phyloP scores from a whole-genome alignment of 2,888 invertebrate genomes.

The Synergus japonicus region DNA sequence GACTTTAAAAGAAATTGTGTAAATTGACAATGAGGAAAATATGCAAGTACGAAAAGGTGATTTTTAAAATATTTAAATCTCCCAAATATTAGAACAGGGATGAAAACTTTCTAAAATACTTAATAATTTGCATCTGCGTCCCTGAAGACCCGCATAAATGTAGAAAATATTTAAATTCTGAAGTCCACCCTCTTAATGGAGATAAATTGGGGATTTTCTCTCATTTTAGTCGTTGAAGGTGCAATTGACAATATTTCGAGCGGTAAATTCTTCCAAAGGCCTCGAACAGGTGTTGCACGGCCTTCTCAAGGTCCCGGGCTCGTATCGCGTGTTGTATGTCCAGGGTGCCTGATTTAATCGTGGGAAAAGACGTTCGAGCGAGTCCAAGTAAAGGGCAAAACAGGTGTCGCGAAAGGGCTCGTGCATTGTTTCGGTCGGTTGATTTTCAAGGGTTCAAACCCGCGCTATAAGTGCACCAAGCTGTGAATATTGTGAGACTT shows the following conservation, averaged over 20 bases:
- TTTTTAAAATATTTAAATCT: not conserved
- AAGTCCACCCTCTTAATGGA: slow-evolving; percentile 27
- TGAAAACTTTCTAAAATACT: no score
- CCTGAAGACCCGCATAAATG: slow-evolving; percentile 14
- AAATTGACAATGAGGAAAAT: not conserved
- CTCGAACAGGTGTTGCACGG: slow-evolving; percentile 65
- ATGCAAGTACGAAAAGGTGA: not conserved
- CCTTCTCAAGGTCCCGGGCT: slow-evolving; percentile 65
- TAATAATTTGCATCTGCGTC: not conserved
- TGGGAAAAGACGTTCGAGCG: slow-evolving; percentile 66
- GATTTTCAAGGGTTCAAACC: slow-evolving; percentile 57
- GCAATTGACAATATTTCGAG: slow-evolving; percentile 22
- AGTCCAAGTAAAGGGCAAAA: slow-evolving; percentile 53
- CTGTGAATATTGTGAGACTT: slow-evolving; percentile 45
- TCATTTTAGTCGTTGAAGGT: not conserved
- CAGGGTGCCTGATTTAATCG: slow-evolving; percentile 70
- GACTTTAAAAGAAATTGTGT: not conserved
- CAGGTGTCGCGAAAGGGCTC: slow-evolving; percentile 68
- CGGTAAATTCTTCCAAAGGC: slow-evolving; percentile 36
- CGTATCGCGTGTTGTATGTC: slow-evolving; percentile 59
- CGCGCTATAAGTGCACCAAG: slow-evolving; percentile 4
- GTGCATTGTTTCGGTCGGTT: slow-evolving; percentile 64
- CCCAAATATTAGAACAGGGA: no score
- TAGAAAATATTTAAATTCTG: slow-evolving; percentile 8
- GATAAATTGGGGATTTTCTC: slow-evolving; percentile 11